Conservation (phyloP, 1,140 invertebrate genomes). For the Rhyzopertha dominica region DNA sequence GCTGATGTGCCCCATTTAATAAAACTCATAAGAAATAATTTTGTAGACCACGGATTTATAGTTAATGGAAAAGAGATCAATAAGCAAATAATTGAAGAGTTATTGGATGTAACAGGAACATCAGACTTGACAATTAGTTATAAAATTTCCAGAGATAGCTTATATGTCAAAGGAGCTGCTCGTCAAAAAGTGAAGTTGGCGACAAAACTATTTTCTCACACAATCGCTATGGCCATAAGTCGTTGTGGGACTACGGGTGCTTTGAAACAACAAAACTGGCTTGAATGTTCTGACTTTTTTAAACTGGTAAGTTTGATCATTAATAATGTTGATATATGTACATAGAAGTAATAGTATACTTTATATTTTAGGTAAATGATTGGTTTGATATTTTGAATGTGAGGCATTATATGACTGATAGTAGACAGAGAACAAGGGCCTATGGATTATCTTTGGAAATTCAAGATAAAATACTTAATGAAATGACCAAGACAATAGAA, state of each 20-base stretch:
- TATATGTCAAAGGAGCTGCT: neutral
- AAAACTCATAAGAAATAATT: constrained; percentile 31
- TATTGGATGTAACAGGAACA: constrained; percentile 9
- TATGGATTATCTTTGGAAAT: constrained; percentile 7
- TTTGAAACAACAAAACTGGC: no score
- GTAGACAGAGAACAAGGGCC: constrained; percentile 2
- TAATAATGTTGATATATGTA: neutral
- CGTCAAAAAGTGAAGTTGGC: constrained; percentile 12
- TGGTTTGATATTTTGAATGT: constrained; percentile 20
- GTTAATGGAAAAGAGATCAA: constrained; percentile 20
- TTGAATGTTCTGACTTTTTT: constrained; percentile 16
- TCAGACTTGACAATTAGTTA: constrained; percentile 14
- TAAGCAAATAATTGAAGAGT: constrained; percentile 15
- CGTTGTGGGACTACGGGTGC: constrained; percentile 9
- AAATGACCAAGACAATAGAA: constrained; percentile 5
- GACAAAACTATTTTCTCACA: constrained; percentile 18
- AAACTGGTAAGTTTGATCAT: constrained; percentile 11
- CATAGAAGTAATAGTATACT: neutral
- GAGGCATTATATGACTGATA: neutral
- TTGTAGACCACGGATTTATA: constrained; percentile 30
- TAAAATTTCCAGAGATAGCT: no score
- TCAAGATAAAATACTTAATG: constrained; percentile 1
- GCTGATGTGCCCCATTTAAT: constrained; percentile 28
- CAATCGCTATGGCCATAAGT: constrained; percentile 9
- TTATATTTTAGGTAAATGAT: constrained; percentile 16